A percentile compares a stretch with the other conserved stretches of the same genome.
Evolutionary conservation across 2,888 invertebrate genomes (phyloP).

Genomic region (Patella caerulea): DNA sequence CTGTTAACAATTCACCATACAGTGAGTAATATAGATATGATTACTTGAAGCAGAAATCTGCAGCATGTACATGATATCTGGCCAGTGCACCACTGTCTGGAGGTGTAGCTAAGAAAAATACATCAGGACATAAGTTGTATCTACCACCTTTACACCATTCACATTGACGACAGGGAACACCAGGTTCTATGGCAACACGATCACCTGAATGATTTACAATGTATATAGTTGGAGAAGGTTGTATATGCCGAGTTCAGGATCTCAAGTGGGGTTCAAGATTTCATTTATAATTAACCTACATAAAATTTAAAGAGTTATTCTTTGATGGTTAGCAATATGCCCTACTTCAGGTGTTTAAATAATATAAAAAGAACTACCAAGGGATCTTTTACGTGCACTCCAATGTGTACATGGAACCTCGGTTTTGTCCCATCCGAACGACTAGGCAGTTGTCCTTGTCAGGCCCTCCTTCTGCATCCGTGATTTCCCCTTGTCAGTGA

Average conservation of each 20-base stretch:
- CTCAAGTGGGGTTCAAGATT: not conserved
- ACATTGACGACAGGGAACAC: conserved; percentile 58
- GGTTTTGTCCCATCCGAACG: no score
- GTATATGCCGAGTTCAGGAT: not conserved
- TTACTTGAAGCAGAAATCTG: conserved; percentile 65
- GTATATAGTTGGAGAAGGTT: not conserved
- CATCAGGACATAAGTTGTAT: conserved; percentile 63
- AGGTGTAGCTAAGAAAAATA: conserved; percentile 62
- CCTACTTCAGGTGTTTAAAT: no score
- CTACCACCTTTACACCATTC: conserved; percentile 56
- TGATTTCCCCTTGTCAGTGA: no score
- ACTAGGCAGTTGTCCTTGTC: no score
- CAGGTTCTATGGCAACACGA: conserved; percentile 64
- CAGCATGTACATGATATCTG: conserved; percentile 60
- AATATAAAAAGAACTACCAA: no score
- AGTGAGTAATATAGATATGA: conserved; percentile 5
- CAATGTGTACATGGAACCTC: no score
- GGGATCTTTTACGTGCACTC: no score
- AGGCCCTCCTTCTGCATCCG: no score
- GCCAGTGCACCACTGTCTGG: conserved; percentile 62
- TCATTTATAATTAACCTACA: not conserved
- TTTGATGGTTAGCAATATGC: no score
- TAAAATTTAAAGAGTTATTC: not conserved
- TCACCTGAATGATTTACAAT: conserved; percentile 47
- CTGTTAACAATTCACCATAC: not conserved